phyloP scores from a whole-genome alignment of 2,888 invertebrate genomes.

The Stenodema calcarata region DNA sequence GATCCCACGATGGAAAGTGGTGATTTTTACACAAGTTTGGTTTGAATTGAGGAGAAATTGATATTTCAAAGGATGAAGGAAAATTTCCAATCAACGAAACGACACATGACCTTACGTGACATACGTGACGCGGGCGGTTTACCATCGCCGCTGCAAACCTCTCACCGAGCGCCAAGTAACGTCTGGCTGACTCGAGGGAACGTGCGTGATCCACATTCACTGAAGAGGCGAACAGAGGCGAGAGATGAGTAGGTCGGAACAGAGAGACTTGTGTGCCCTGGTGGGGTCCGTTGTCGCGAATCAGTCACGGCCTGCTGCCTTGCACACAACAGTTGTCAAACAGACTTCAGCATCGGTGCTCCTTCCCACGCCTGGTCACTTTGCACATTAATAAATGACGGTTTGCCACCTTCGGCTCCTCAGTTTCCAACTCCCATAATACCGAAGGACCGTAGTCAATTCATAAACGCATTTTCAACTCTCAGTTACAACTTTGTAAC shows the following conservation, averaged over 20 bases:
- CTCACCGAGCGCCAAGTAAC: background rate
- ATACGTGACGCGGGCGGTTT: background rate
- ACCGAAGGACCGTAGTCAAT: too few species aligned
- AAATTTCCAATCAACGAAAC: too few species aligned
- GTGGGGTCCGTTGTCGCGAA: background rate
- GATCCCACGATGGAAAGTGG: too few species aligned
- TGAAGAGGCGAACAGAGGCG: background rate
- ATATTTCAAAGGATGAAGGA: too few species aligned
- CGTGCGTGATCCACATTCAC: constrained; percentile 26
- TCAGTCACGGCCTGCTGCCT: constrained; percentile 37
- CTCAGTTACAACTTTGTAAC: too few species aligned
- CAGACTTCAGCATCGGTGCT: constrained; percentile 39
- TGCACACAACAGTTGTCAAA: constrained; percentile 29
- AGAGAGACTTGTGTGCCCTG: background rate
- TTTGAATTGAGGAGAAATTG: too few species aligned
- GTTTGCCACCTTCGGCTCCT: background rate
- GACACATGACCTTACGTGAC: too few species aligned
- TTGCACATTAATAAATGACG: background rate
- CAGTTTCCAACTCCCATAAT: too few species aligned
- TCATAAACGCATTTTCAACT: too few species aligned
- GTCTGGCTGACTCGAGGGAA: constrained; percentile 6
- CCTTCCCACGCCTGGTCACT: constrained; percentile 16
- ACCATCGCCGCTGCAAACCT: background rate
- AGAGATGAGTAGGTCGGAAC: background rate
- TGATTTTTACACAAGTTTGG: too few species aligned